These are phyloP conservation scores for Drosophila rhopaloa DNA, from an alignment of 1,140 invertebrate species.

Conservation along the genomic window DNA sequence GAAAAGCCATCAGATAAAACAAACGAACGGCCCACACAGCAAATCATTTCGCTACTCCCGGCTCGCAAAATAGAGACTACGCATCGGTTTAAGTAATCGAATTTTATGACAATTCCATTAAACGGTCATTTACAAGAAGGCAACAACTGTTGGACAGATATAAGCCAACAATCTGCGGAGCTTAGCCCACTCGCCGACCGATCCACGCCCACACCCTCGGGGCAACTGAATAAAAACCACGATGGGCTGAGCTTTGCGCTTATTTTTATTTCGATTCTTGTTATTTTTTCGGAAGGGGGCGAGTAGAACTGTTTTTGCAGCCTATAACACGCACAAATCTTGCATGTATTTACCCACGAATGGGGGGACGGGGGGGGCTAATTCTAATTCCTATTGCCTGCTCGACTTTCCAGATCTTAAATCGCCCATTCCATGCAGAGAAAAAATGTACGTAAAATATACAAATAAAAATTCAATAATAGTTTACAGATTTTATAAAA, in stretches of 20 bases:
- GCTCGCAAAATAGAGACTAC: conserved; percentile 2
- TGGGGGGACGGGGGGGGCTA: conserved; percentile 25
- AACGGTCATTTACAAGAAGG: conserved; percentile 50
- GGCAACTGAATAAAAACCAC: conserved; percentile 14
- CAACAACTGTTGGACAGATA: conserved; percentile 31
- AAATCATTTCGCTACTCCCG: conserved; percentile 10
- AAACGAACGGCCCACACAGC: conserved; percentile 20
- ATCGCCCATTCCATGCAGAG: conserved; percentile 2
- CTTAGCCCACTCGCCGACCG: conserved; percentile 16
- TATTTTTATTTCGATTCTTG: conserved; percentile 10
- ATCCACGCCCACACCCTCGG: conserved; percentile 36
- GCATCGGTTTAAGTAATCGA: conserved; percentile 41
- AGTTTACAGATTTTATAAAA: too few species aligned
- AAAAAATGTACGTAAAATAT: not conserved
- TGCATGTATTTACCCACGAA: conserved; percentile 25
- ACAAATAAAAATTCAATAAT: too few species aligned
- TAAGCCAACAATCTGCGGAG: conserved; percentile 2
- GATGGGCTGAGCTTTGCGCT: conserved; percentile 5
- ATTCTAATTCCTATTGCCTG: conserved; percentile 37
- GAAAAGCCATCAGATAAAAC: conserved; percentile 6
- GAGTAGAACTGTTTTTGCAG: conserved; percentile 11
- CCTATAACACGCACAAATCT: conserved; percentile 52
- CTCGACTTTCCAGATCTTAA: conserved; percentile 33
- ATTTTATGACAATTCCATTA: conserved; percentile 54
- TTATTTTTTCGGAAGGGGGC: conserved; percentile 3